A percentile compares a stretch with the other conserved stretches of the same genome.
phyloP scores from a whole-genome alignment of 2,888 invertebrate species.

The Sphinx pinastri region DNA sequence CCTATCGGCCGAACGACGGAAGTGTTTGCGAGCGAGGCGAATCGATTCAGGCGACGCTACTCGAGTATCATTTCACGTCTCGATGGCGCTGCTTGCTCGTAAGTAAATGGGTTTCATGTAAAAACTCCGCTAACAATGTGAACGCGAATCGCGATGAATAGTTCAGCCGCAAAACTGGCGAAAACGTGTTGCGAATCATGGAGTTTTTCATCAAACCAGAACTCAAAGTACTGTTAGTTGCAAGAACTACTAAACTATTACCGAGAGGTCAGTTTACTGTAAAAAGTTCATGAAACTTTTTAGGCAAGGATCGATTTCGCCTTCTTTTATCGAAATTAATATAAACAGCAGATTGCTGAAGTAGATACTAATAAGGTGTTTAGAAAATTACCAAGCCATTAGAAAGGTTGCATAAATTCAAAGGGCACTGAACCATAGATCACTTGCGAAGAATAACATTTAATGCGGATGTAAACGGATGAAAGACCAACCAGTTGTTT shows the following conservation, averaged over 20 bases:
- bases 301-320: neutral
- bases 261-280: neutral
- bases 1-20: slow-evolving; percentile 46
- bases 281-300: neutral
- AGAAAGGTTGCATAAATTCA: too few relatives aligned
- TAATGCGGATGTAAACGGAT: neutral
- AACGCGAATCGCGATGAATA: slow-evolving; percentile 9
- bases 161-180: neutral
- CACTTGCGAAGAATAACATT: too few relatives aligned
- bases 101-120: slow-evolving; percentile 29
- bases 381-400: too few relatives aligned
- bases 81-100: slow-evolving; percentile 43
- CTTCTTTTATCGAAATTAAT: neutral
- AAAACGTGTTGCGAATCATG: slow-evolving; percentile 7
- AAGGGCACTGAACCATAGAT: too few relatives aligned
- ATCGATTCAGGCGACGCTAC: slow-evolving; percentile 47
- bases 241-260: slow-evolving; percentile 1
- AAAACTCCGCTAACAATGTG: slow-evolving; percentile 13
- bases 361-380: too few relatives aligned
- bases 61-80: slow-evolving; percentile 55
- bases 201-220: slow-evolving; percentile 2
- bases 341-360: too few relatives aligned
- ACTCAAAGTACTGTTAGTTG: neutral
- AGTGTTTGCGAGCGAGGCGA: slow-evolving; percentile 45
- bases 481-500: neutral